Base-by-base conservation (phyloP, 2,888 invertebrate species). In the Drosophila cracens region DNA sequence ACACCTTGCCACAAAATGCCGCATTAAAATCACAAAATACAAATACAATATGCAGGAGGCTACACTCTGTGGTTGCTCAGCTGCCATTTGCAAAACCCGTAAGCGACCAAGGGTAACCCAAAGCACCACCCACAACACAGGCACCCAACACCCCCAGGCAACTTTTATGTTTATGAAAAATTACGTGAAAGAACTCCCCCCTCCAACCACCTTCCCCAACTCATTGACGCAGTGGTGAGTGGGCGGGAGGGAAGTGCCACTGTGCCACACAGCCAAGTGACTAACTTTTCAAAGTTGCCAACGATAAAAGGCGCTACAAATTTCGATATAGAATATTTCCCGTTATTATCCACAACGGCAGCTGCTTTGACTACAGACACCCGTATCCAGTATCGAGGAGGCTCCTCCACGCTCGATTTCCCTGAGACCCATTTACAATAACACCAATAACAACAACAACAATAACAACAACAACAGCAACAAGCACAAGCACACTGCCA, bases 1-100 rank as follows among this genome's bases (percentile, higher is more conserved):
- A 54, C 46, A 62, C 64, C 62, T 76, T 71, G 75, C 83, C 83
- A 81, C 87, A 81, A 89, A 85, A 82, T 89, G 87, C 79, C 76
- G 85, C 85, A 86, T 89, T 86, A 87, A 89, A 89, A 89, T 86
- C 89, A 82, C 85, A 84, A 87, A 87, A 87, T 74, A 87, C 87
- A 87, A 86, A 84, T 82, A 86, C 81, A 82, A 81, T 82, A 82
- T 82, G 82, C 82, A 76, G 51, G 54, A 68, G 48, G 48, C 11
- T 58, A 79, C 70, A 71, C 56, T 63, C 71, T 79, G 80, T 54
- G 80, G 71, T 53, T 70, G 62, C 66, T 64, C 38, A 62, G 52
- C 21, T 21, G 53, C 54, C 25, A 54, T 36, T 54, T 54, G 36
- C 54, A 46, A 56, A 67, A 48, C 58, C 62, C 70, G 73, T 64